Conservation (phyloP, 23 tunicate genomes). For the Diplosoma virens region DNA sequence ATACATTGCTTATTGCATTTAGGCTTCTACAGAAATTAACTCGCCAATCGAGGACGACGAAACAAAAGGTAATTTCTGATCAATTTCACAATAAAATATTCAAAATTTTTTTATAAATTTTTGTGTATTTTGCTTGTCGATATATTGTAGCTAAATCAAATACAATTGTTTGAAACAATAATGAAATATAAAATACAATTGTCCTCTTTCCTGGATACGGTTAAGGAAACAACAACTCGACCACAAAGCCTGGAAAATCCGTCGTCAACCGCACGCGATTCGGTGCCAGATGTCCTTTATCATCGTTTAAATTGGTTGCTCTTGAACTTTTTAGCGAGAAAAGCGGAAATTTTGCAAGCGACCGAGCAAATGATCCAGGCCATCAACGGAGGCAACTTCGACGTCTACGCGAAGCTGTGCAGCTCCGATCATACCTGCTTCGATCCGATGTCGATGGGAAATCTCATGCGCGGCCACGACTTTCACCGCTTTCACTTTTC, state of each 20-base stretch:
- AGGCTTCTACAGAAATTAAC: conserved; percentile 52
- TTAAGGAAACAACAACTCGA: too few relatives aligned
- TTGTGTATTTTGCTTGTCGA: too few relatives aligned
- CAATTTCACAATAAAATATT: too few relatives aligned
- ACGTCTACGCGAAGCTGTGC: conserved; percentile 55
- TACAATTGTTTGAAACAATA: too few relatives aligned
- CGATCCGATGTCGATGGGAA: conserved; percentile 84
- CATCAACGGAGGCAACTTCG: conserved; percentile 49
- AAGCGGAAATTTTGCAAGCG: conserved; percentile 62
- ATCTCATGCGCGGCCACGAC: conserved; percentile 76
- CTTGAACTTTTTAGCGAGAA: conserved; percentile 35
- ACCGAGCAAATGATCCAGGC: conserved; percentile 82
- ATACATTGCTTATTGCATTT: too few relatives aligned
- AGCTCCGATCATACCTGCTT: conserved; percentile 74
- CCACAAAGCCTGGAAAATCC: neutral
- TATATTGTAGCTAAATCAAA: too few relatives aligned
- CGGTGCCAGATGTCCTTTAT: neutral
- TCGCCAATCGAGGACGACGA: conserved; percentile 59
- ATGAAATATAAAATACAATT: too few relatives aligned
- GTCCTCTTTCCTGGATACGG: too few relatives aligned
- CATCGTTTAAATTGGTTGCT: neutral
- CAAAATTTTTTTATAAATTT: too few relatives aligned
- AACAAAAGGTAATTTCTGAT: conserved; percentile 63
- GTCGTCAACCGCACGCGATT: neutral
- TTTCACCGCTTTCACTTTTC: conserved; percentile 73